Evolutionary conservation across 2,888 invertebrate genomes (phyloP).

Genomic region (Teleiodes luculella): DNA sequence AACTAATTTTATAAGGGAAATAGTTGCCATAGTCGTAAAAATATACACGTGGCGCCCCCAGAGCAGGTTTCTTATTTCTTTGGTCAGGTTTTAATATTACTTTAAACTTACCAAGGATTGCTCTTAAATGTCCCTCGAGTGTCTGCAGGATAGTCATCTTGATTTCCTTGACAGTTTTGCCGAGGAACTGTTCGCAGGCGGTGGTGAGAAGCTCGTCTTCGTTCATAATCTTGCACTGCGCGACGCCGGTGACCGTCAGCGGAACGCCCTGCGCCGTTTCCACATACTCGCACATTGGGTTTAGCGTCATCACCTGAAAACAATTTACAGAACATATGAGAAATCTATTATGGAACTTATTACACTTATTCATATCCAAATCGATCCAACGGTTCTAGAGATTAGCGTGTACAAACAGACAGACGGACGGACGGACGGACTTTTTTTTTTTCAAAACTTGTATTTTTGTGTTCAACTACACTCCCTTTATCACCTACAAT

Average conservation of each 20-base stretch:
- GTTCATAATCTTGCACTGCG: constrained; percentile 98
- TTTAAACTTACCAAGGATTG: constrained; percentile 91
- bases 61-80: no score
- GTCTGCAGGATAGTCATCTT: constrained; percentile 96
- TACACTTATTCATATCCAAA: no score
- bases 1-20: no score
- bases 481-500: no score
- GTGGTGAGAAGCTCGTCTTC: constrained; percentile 95
- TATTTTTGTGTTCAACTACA: no score
- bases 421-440: no score
- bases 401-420: no score
- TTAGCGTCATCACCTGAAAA: constrained; percentile 92
- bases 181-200: constrained; percentile 97
- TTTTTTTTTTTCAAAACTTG: no score
- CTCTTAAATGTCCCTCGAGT: constrained; percentile 96
- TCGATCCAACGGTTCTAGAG: no score
- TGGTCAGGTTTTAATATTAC: background rate
- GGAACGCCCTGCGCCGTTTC: constrained; percentile 98
- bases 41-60: background rate
- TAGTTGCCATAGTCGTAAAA: no score
- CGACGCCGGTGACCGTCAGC: constrained; percentile 97
- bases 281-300: constrained; percentile 97
- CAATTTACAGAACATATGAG: background rate
- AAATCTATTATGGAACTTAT: no score
- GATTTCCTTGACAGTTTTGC: constrained; percentile 92